Percentiles rank a stretch among this genome's conserved stretches.
These are phyloP conservation scores for Sternotherus odoratus DNA, from an alignment of 2,797 vertebrate species.

Conservation along the genomic window DNA sequence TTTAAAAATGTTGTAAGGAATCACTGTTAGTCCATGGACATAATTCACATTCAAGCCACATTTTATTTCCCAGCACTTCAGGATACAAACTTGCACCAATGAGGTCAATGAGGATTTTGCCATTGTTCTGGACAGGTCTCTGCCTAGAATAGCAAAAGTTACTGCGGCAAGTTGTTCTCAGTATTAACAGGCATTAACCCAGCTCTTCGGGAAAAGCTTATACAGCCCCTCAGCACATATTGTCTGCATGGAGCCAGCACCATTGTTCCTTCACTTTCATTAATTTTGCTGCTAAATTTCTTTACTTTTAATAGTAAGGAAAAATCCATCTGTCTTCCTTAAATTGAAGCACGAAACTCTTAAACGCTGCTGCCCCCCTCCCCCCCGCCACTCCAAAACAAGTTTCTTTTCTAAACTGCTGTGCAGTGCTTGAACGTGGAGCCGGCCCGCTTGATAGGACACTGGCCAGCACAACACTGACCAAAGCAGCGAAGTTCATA, in stretches of 20 bases:
- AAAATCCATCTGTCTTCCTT: neutral
- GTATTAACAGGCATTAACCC: neutral
- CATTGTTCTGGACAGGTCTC: neutral
- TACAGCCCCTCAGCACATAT: neutral
- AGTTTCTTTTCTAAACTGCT: neutral
- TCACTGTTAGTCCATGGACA: neutral
- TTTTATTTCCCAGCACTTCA: neutral
- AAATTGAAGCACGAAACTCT: neutral
- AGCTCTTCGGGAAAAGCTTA: neutral
- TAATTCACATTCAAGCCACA: neutral
- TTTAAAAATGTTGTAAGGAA: neutral
- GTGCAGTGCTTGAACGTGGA: neutral
- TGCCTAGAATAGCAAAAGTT: neutral
- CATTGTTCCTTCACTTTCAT: neutral
- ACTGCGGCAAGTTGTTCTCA: neutral
- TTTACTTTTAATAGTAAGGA: neutral
- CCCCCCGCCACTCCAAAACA: neutral
- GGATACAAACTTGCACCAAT: neutral
- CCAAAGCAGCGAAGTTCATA: neutral
- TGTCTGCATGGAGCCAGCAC: neutral
- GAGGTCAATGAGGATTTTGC: neutral
- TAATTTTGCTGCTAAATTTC: neutral
- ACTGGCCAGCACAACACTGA: neutral
- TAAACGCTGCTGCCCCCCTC: neutral
- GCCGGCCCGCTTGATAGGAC: neutral